Base-by-base conservation (phyloP, 2,797 vertebrate species). In the Myoxocephalus aenaeus region DNA sequence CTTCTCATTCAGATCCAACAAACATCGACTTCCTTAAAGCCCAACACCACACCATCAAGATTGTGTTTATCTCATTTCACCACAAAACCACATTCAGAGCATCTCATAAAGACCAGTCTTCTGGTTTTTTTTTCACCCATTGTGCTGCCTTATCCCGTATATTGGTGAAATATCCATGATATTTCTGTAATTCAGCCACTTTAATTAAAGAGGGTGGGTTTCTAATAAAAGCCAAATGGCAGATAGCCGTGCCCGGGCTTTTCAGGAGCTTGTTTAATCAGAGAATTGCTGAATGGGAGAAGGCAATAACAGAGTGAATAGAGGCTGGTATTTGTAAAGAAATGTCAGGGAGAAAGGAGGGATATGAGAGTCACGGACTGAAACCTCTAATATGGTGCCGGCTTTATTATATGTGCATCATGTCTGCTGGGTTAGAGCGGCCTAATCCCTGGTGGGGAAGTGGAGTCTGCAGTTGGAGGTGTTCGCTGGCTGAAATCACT, bases 261-360 rank as follows among this genome's bases (percentile, higher is more conserved):
- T 88, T 86, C 85, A 73, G 77, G 78, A 80, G 82, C 87, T 83
- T 90, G 91, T 94, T 93, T 93, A 94, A 93, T 94, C 90, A 92
- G 86, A 87, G 84, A 84, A 87, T 85, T 90, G 85, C 81, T 90
- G 90, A 92, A 92, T 90, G 80, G 85, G 56, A 80, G 78, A 86
- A 91, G 86, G 92, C 87, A 93, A 93, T 93, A 94, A 94, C 87
- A 89, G 90, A 88, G 82, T 90, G 89, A 92, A 93, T 91, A 88
- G 90, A 90, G 77, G 77, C 88, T 94, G 93, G 90, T 94, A 94
- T 95, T 95, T 95, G 89, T 93, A 91, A 91, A 94, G 92, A 94
- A 95, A 95, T 95, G 94, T 93, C 94, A 93, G 80, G 67, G 80
- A 88, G 90, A 84, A 84, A 76, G 81, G 68, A 62, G 79, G 78